phyloP scores from a whole-genome alignment of 2,797 vertebrate species.

The Ctenopoma multispine region DNA sequence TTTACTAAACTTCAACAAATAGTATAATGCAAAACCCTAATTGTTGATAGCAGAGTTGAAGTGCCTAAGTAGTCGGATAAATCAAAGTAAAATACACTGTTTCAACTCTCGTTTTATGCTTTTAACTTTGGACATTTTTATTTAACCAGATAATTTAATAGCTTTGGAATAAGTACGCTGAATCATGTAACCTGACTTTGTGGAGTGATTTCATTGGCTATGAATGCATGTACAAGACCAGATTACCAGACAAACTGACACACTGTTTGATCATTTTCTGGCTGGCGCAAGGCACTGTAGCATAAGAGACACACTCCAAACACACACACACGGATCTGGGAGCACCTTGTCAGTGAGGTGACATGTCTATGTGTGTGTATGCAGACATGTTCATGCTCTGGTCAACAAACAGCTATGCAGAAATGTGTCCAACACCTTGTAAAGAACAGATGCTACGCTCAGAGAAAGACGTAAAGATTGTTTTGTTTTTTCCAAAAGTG shows the following conservation, averaged over 20 bases:
- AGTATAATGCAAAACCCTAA: neutral
- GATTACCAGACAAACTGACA: constrained; percentile 40
- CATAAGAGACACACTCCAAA: constrained; percentile 11
- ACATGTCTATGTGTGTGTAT: constrained; percentile 34
- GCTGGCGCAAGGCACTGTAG: constrained; percentile 19
- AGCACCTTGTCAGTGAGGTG: constrained; percentile 71
- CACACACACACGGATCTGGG: constrained; percentile 47
- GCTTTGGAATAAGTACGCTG: neutral
- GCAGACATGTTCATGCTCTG: constrained; percentile 49
- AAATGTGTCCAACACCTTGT: constrained; percentile 70
- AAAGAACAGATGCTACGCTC: constrained; percentile 66
- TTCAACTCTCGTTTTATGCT: neutral
- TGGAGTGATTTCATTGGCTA: constrained; percentile 57
- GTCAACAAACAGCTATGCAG: constrained; percentile 76
- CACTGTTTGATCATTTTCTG: constrained; percentile 20
- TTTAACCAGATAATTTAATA: constrained; percentile 37
- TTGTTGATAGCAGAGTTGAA: constrained; percentile 16
- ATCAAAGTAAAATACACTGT: constrained; percentile 10
- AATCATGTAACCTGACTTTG: constrained; percentile 11
- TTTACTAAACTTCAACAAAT: neutral
- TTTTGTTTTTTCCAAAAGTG: constrained; percentile 1
- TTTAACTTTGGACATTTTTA: constrained; percentile 25
- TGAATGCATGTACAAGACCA: constrained; percentile 35
- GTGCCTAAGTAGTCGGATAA: neutral
- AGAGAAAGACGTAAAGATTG: neutral